A percentile compares a stretch with the other conserved stretches of the same genome.
Evolutionary conservation across 2,113 vertebrate genomes (phyloP).

Genomic region (Solea senegalensis): DNA sequence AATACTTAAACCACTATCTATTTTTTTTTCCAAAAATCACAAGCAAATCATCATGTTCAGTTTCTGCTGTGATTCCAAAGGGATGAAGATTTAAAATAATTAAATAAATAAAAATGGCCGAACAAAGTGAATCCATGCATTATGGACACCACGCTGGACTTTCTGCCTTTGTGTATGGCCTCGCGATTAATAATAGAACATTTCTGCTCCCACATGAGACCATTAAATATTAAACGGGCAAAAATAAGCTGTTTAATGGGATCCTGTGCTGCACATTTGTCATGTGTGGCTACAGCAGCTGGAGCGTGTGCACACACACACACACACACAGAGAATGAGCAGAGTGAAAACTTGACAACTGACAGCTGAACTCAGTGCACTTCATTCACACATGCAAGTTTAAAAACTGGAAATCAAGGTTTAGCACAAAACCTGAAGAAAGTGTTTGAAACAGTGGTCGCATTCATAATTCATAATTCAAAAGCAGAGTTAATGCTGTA

Average conservation of each 20-base stretch:
- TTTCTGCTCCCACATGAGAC: slow-evolving; percentile 12
- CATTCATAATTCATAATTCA: too few species aligned
- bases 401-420: too few species aligned
- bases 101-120: not conserved
- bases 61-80: not conserved
- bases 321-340: too few species aligned
- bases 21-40: too few species aligned
- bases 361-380: too few species aligned
- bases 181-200: slow-evolving; percentile 28
- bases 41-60: not conserved
- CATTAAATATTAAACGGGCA: slow-evolving; percentile 24
- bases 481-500: too few species aligned
- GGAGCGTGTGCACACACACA: too few species aligned
- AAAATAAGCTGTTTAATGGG: slow-evolving; percentile 16
- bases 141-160: not conserved
- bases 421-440: too few species aligned
- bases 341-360: too few species aligned
- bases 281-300: not conserved
- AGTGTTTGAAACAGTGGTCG: too few species aligned
- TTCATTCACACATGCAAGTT: too few species aligned
- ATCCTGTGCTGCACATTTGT: slow-evolving; percentile 16
- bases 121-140: not conserved
- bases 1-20: not conserved
- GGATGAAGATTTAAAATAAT: not conserved
- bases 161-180: slow-evolving; percentile 14